These are phyloP conservation scores for Tribolium freemani DNA, from an alignment of 2,888 invertebrate genomes.

Conservation along the genomic window DNA sequence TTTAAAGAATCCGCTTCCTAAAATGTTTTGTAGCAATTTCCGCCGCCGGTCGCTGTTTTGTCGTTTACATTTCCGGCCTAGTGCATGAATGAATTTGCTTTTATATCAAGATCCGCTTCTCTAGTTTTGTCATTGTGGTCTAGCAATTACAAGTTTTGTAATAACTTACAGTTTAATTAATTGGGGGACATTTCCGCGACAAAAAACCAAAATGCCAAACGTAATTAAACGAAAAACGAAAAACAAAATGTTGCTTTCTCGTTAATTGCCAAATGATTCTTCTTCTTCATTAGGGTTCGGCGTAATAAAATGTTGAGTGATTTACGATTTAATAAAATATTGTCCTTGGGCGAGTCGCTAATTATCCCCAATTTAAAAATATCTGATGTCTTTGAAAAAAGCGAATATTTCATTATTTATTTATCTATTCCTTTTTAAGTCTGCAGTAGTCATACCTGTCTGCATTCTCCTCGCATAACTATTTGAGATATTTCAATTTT, in stretches of 20 bases:
- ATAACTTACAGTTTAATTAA: background rate
- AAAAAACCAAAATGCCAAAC: background rate
- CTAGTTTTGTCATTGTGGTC: background rate
- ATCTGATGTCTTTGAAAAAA: background rate
- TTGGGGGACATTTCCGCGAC: background rate
- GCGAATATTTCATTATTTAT: background rate
- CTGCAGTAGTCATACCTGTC: background rate
- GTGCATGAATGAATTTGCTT: slow-evolving; percentile 26
- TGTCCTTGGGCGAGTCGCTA: background rate
- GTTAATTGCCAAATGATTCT: too few species aligned
- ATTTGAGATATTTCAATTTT: background rate
- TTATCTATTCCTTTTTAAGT: background rate
- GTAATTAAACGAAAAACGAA: too few species aligned
- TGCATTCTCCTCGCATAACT: background rate
- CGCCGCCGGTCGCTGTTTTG: slow-evolving; percentile 9
- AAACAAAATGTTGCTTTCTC: too few species aligned
- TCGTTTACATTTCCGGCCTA: slow-evolving; percentile 20
- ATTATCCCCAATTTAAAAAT: background rate
- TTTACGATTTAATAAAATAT: background rate
- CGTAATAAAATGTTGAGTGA: background rate
- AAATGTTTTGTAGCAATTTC: slow-evolving; percentile 24
- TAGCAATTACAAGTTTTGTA: background rate
- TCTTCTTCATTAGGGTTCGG: too few species aligned
- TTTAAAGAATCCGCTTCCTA: slow-evolving; percentile 14
- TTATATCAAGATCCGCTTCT: slow-evolving; percentile 5